Evolutionary conservation across 2,888 invertebrate species (phyloP).

Genomic region (Reticulitermes lucifugus): DNA sequence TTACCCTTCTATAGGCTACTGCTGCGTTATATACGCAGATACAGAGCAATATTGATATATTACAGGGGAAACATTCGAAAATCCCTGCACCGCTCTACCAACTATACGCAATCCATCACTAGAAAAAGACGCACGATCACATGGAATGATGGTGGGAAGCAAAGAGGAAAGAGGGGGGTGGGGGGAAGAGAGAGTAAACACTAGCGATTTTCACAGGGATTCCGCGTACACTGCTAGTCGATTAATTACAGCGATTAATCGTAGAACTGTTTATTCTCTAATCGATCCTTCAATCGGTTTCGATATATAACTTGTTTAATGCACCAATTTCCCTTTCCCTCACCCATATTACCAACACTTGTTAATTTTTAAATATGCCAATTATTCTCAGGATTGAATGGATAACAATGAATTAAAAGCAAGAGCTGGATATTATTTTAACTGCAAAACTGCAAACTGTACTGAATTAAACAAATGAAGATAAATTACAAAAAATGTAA

Average conservation of each 20-base stretch:
- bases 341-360: neutral
- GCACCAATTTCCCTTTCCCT: neutral
- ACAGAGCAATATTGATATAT: slow-evolving; percentile 41
- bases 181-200: neutral
- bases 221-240: neutral
- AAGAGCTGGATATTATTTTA: neutral
- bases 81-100: slow-evolving; percentile 30
- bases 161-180: neutral
- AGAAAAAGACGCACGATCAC: slow-evolving; percentile 12
- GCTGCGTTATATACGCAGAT: slow-evolving; percentile 3
- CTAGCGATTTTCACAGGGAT: neutral
- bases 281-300: slow-evolving; percentile 10
- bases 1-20: slow-evolving; percentile 2
- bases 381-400: neutral
- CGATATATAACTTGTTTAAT: slow-evolving; percentile 25
- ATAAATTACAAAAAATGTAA: neutral
- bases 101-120: slow-evolving; percentile 30
- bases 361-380: slow-evolving; percentile 12
- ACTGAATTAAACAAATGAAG: neutral
- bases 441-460: neutral
- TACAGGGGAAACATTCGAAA: slow-evolving; percentile 31
- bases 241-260: slow-evolving; percentile 36
- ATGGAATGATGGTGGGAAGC: neutral
- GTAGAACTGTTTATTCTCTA: slow-evolving; percentile 16
- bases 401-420: neutral